These are phyloP conservation scores for Entosphenus tridentatus DNA, from an alignment of 2,113 vertebrate species.

Conservation along the genomic window DNA sequence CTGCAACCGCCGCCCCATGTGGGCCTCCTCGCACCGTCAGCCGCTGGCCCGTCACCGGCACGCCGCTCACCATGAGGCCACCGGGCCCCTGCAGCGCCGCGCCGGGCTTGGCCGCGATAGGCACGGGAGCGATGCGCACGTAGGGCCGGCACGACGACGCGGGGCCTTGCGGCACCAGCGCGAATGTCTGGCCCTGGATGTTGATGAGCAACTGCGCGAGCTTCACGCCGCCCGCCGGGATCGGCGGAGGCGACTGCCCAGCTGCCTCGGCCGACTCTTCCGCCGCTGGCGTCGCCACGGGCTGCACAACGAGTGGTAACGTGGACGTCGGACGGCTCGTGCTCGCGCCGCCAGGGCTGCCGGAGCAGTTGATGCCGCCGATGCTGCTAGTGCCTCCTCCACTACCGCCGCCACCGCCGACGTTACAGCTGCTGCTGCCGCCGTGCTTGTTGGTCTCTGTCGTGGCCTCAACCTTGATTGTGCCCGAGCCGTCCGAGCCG, in stretches of 20 bases:
- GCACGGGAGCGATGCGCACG: constrained; percentile 75
- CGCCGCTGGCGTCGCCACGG: background rate
- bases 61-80: constrained; percentile 27
- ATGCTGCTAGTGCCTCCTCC: no score
- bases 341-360: background rate
- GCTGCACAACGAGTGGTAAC: no score
- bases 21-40: constrained; percentile 21
- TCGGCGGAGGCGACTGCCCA: constrained; percentile 10
- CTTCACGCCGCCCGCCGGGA: constrained; percentile 46
- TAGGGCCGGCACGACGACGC: constrained; percentile 58
- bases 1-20: constrained; percentile 12
- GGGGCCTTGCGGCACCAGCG: constrained; percentile 61
- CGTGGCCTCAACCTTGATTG: background rate
- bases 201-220: constrained; percentile 64
- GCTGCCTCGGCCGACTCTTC: background rate
- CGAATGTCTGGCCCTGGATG: constrained; percentile 78
- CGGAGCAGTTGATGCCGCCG: no score
- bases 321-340: background rate
- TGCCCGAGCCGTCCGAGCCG: no score
- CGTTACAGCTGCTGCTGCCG: no score
- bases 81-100: constrained; percentile 23
- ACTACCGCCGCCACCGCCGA: no score
- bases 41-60: constrained; percentile 45
- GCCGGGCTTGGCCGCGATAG: constrained; percentile 69
- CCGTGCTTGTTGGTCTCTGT: no score